A percentile compares a stretch with the other conserved stretches of the same genome.
Conservation (phyloP, 2,888 invertebrate species). For the Ganaspis brasiliensis region DNA sequence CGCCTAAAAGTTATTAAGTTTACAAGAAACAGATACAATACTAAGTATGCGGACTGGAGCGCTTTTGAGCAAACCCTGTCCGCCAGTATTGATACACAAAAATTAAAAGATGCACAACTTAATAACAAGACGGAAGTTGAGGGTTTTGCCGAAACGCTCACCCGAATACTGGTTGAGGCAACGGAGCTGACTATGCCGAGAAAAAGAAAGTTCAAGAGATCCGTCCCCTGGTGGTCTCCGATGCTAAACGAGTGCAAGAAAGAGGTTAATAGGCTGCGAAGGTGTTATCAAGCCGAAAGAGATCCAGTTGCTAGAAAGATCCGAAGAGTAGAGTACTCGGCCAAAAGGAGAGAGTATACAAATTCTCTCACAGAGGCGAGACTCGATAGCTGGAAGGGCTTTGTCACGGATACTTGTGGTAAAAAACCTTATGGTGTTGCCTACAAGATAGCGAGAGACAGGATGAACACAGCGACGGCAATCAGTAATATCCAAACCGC, state of each 20-base stretch:
- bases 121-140: no score
- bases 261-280: conserved; percentile 26
- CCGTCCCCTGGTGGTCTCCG: conserved; percentile 59
- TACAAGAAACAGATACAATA: no score
- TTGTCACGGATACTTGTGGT: conserved; percentile 53
- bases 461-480: conserved; percentile 45
- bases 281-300: conserved; percentile 3
- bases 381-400: not conserved
- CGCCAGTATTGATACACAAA: no score
- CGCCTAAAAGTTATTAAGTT: no score
- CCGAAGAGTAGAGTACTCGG: not conserved
- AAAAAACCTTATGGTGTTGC: conserved; percentile 55
- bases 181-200: no score
- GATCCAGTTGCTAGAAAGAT: not conserved
- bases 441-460: conserved; percentile 54
- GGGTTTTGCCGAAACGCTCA: no score
- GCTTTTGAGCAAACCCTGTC: no score
- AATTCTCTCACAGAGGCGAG: not conserved
- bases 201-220: conserved; percentile 51
- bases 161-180: no score
- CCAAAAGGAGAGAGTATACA: not conserved
- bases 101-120: no score
- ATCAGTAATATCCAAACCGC: conserved; percentile 50
- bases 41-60: no score
- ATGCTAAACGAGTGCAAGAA: conserved; percentile 46